These are phyloP conservation scores for Myathropa florea DNA, from an alignment of 2,888 invertebrate species.

Conservation along the genomic window DNA sequence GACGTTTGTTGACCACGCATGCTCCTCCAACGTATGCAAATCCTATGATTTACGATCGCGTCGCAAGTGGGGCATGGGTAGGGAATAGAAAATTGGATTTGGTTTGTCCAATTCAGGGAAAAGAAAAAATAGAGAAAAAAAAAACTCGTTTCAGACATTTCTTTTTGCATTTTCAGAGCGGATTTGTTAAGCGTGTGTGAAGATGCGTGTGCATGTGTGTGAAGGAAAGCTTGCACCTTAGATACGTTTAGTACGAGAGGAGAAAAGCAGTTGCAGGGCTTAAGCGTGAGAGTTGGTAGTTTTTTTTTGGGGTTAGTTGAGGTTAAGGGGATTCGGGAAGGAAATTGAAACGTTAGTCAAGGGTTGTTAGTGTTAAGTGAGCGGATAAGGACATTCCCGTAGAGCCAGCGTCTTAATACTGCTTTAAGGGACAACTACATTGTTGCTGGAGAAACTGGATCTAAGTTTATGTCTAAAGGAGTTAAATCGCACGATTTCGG, in stretches of 20 bases:
- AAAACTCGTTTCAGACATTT: background rate
- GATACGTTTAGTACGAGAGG: background rate
- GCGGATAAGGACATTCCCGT: no score
- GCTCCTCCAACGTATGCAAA: conserved; percentile 98
- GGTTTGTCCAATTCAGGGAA: background rate
- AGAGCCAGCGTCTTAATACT: no score
- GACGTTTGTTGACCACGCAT: conserved; percentile 95
- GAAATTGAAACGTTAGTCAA: background rate
- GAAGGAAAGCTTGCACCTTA: background rate
- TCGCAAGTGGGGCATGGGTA: background rate
- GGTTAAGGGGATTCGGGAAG: background rate
- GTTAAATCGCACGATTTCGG: no score
- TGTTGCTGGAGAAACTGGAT: no score
- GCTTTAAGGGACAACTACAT: no score
- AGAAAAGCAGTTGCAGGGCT: background rate
- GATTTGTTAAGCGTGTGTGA: background rate
- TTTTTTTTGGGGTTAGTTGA: background rate
- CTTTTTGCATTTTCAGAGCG: background rate
- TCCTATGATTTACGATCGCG: conserved; percentile 82
- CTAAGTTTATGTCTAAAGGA: no score
- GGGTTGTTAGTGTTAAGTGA: background rate
- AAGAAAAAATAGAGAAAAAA: background rate
- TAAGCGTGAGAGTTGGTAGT: background rate
- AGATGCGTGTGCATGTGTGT: background rate
- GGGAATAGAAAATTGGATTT: conserved; percentile 21